Evolutionary conservation across 2,113 vertebrate genomes (phyloP).

Genomic region (Platycercus adscitus): DNA sequence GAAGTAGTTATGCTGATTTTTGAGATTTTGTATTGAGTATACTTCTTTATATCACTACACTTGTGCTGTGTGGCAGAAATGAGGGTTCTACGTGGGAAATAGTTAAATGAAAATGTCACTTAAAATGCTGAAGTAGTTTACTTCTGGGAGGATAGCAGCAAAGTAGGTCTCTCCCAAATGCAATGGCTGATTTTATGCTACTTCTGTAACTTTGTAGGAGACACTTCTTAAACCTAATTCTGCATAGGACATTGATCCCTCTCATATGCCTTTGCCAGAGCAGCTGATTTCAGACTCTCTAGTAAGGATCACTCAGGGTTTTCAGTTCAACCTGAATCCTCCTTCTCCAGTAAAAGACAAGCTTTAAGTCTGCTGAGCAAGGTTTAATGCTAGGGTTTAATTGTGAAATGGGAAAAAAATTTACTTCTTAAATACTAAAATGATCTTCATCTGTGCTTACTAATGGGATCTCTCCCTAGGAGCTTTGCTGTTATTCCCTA

Average conservation of each 20-base stretch:
- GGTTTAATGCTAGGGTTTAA: not conserved
- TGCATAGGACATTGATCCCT: fast-evolving
- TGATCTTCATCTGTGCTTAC: fast-evolving
- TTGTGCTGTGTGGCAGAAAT: not conserved
- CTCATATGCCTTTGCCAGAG: not conserved
- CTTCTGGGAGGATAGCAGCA: not conserved
- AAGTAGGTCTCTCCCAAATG: not conserved
- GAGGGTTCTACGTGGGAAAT: not conserved
- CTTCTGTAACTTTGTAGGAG: not conserved
- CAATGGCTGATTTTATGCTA: not conserved
- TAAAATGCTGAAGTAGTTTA: not conserved
- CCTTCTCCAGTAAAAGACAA: not conserved
- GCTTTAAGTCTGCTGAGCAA: not conserved
- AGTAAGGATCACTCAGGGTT: not conserved
- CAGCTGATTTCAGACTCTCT: not conserved
- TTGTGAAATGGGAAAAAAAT: not conserved
- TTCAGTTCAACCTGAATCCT: not conserved
- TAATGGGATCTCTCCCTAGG: not conserved
- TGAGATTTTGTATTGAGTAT: not conserved
- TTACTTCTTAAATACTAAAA: not conserved
- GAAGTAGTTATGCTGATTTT: not conserved
- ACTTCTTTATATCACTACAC: not conserved
- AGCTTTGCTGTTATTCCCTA: not conserved
- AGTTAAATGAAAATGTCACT: not conserved
- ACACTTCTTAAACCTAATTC: not conserved